These are phyloP conservation scores for Pseudomyrmex cubaensis DNA, from an alignment of 1,140 invertebrate species.

Conservation along the genomic window DNA sequence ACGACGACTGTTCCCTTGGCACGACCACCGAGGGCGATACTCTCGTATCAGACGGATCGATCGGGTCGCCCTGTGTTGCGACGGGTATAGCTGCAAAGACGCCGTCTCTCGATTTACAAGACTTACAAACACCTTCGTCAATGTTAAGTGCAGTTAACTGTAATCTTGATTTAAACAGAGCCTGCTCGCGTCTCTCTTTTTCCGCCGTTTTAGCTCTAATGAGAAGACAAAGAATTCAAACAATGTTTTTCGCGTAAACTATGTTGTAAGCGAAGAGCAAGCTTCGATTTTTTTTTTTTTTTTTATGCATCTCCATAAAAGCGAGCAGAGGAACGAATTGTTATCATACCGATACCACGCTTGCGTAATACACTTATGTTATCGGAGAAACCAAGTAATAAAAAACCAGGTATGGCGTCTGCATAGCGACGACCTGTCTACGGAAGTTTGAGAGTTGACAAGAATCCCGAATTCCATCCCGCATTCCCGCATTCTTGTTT, in stretches of 20 bases:
- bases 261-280: too few species aligned
- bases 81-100: background rate
- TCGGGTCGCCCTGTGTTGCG: background rate
- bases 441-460: constrained; percentile 5
- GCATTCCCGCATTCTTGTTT: background rate
- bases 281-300: too few species aligned
- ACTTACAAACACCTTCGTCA: constrained; percentile 8
- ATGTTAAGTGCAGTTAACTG: background rate
- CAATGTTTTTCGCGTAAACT: too few species aligned
- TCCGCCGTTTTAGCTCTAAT: background rate
- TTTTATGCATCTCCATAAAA: too few species aligned
- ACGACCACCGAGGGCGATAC: background rate
- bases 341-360: too few species aligned
- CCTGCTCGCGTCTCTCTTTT: background rate
- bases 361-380: too few species aligned
- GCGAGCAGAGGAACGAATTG: too few species aligned
- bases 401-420: too few species aligned
- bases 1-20: constrained; percentile 7
- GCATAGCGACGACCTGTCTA: constrained; percentile 12
- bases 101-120: background rate
- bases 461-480: background rate
- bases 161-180: constrained; percentile 1
- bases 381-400: too few species aligned
- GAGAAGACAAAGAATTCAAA: constrained; percentile 7
- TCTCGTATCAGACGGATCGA: constrained; percentile 23